Conservation (phyloP, 2,797 vertebrate genomes). For the Sebastes vulpes region DNA sequence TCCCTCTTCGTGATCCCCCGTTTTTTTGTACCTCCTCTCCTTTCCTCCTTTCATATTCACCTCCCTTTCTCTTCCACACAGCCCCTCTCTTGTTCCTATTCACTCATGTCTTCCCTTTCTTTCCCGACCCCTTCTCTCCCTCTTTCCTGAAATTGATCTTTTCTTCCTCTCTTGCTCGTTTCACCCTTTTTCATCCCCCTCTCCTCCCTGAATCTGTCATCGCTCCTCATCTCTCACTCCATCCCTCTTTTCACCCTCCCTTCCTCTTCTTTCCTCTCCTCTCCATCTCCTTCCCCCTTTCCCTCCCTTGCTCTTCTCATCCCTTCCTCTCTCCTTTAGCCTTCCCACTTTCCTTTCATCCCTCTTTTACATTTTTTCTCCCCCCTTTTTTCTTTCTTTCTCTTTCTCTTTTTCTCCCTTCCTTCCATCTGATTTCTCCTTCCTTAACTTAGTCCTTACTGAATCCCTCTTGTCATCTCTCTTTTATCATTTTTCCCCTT, state of each 20-base stretch:
- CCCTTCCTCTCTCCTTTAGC: too few species aligned
- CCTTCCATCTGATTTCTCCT: not conserved
- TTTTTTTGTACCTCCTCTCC: not conserved
- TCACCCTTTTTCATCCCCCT: not conserved
- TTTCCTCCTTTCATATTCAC: not conserved
- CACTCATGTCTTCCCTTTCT: not conserved
- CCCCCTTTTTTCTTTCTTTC: not conserved
- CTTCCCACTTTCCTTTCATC: not conserved
- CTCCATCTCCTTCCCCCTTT: not conserved
- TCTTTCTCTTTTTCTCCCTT: not conserved
- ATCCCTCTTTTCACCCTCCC: too few species aligned
- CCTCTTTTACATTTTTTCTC: not conserved
- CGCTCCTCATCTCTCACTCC: not conserved
- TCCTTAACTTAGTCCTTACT: not conserved
- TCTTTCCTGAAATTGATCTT: not conserved
- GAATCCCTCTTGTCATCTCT: not conserved
- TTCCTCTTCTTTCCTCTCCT: not conserved
- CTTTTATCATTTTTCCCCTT: not conserved
- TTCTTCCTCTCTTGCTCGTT: not conserved
- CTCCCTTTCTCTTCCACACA: not conserved
- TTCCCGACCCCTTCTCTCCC: not conserved
- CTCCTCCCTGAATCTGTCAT: not conserved
- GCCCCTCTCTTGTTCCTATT: not conserved
- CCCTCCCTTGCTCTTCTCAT: too few species aligned
- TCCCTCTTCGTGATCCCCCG: not conserved